A percentile compares a stretch with the other conserved stretches of the same genome.
Conservation (phyloP, 2,113 vertebrate species). For the Otolemur garnettii region DNA sequence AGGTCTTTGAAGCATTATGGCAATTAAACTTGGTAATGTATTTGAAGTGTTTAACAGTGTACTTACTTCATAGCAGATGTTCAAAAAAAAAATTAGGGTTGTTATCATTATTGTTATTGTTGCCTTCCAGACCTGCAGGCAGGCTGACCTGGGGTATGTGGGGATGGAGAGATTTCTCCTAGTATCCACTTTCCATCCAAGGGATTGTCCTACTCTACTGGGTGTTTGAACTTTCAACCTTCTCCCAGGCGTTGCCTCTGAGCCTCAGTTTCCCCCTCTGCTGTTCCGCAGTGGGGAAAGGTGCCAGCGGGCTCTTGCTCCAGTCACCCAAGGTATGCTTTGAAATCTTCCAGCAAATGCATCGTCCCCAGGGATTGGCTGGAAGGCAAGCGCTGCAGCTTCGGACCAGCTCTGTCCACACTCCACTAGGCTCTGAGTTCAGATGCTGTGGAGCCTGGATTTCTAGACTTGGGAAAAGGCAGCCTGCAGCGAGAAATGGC, state of each 20-base stretch:
- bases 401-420: not conserved
- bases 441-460: slow-evolving; percentile 44
- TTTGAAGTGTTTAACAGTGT: not conserved
- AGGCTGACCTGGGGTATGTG: not conserved
- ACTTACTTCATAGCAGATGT: not conserved
- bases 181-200: not conserved
- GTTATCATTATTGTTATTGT: not conserved
- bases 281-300: slow-evolving; percentile 78
- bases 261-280: slow-evolving; percentile 79
- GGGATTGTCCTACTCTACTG: not conserved
- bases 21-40: not conserved
- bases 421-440: slow-evolving; percentile 72
- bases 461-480: slow-evolving; percentile 47
- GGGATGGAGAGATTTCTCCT: not conserved
- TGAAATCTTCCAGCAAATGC: slow-evolving; percentile 67
- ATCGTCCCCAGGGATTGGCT: slow-evolving; percentile 70
- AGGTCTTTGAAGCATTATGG: not conserved
- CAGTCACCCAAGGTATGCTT: slow-evolving; percentile 53
- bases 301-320: slow-evolving; percentile 69
- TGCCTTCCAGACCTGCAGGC: not conserved
- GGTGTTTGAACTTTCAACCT: slow-evolving; percentile 42
- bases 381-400: slow-evolving; percentile 63
- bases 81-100: not conserved
- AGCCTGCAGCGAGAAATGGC: slow-evolving; percentile 67
- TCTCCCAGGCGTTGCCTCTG: slow-evolving; percentile 40